phyloP scores from a whole-genome alignment of 2,797 vertebrate genomes.

The Hydrophis major region DNA sequence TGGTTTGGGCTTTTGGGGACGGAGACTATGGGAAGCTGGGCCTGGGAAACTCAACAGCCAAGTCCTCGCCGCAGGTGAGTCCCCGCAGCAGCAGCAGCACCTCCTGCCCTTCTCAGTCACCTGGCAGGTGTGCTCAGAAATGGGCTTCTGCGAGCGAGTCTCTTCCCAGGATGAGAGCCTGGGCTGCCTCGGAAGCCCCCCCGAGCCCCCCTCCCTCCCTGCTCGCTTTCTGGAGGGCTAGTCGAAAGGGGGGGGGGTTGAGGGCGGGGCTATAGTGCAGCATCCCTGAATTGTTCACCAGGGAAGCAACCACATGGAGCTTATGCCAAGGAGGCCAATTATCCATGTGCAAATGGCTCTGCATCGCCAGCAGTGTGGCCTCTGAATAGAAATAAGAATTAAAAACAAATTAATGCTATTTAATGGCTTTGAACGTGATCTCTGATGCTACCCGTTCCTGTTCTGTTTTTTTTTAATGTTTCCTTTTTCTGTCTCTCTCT shows the following conservation, averaged over 20 bases:
- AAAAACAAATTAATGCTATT: not conserved
- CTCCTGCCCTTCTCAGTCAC: not conserved
- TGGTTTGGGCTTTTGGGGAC: constrained; percentile 85
- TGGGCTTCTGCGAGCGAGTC: not conserved
- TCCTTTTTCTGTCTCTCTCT: constrained; percentile 28
- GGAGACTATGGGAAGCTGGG: constrained; percentile 85
- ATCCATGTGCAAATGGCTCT: not conserved
- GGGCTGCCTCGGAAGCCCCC: no score
- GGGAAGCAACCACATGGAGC: not conserved
- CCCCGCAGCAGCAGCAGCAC: not conserved
- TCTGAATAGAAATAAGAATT: not conserved
- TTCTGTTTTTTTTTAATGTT: not conserved
- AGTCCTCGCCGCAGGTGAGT: constrained; percentile 81
- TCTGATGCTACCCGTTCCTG: not conserved
- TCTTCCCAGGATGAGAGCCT: not conserved
- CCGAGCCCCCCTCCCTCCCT: not conserved
- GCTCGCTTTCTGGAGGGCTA: not conserved
- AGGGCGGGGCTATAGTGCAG: not conserved
- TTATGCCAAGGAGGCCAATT: not conserved
- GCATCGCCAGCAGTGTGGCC: not conserved
- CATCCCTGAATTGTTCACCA: not conserved
- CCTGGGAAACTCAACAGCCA: constrained; percentile 82
- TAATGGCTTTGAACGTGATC: not conserved
- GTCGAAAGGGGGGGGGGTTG: no score
- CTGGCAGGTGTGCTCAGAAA: not conserved